Percentiles rank a stretch among this genome's conserved stretches.
Evolutionary conservation across 2,888 invertebrate genomes (phyloP).

Genomic region (Drosophila histrio): DNA sequence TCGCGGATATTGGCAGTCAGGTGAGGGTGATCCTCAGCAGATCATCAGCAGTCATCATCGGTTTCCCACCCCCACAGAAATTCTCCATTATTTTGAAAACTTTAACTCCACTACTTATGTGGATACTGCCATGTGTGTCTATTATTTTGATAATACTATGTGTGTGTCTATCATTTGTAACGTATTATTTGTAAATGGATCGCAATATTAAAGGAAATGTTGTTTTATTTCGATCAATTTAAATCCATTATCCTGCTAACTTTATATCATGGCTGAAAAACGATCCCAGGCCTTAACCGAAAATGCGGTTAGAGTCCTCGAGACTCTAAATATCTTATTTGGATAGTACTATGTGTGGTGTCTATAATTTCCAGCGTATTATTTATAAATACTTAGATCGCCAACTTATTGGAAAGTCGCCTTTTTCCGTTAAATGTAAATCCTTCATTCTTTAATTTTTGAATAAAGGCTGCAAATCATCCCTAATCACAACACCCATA

Average conservation of each 20-base stretch:
- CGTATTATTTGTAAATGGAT: background rate
- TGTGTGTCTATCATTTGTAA: background rate
- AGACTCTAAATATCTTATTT: too few relatives aligned
- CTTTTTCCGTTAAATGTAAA: background rate
- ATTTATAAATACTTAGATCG: background rate
- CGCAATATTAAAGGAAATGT: background rate
- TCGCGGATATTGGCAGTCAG: conserved; percentile 71
- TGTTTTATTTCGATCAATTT: background rate
- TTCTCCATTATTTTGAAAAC: conserved; percentile 18
- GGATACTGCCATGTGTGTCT: background rate
- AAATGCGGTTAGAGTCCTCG: too few relatives aligned
- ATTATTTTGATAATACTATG: background rate
- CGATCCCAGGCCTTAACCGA: background rate
- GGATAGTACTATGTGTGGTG: background rate
- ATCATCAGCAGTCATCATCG: conserved; percentile 40
- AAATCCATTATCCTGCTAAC: background rate
- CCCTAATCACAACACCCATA: too few relatives aligned
- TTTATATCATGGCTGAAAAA: background rate
- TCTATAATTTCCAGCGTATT: background rate
- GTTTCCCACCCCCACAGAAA: conserved; percentile 2
- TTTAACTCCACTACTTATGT: background rate
- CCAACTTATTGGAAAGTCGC: background rate
- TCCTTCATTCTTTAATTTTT: background rate
- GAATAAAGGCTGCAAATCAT: too few relatives aligned
- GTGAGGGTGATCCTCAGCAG: conserved; percentile 66